phyloP scores from a whole-genome alignment of 1,140 invertebrate species.

The Saxidomus purpurata region DNA sequence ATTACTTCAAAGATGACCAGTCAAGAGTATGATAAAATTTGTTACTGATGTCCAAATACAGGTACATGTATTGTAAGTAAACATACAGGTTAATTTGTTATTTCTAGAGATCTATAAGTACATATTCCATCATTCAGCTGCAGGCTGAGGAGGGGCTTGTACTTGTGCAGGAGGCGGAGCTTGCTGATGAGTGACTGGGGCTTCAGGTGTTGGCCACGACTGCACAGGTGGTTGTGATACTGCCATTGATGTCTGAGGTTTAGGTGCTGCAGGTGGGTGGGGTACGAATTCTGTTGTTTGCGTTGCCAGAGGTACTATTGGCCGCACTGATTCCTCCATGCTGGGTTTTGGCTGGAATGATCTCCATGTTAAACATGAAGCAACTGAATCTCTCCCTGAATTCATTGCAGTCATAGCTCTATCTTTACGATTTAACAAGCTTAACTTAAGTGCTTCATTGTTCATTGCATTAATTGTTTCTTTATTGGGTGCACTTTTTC shows the following conservation, averaged over 20 bases:
- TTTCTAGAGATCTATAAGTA: not conserved
- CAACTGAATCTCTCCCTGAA: conserved; percentile 78
- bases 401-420: conserved; percentile 75
- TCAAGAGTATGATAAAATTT: no score
- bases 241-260: conserved; percentile 31
- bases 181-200: conserved; percentile 28
- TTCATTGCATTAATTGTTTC: conserved; percentile 78
- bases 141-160: conserved; percentile 9
- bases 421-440: conserved; percentile 73
- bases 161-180: not conserved
- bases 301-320: conserved; percentile 56
- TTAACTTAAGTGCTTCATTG: conserved; percentile 79
- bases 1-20: no score
- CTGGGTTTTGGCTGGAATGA: conserved; percentile 47
- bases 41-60: no score
- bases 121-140: not conserved
- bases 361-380: conserved; percentile 82
- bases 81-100: no score
- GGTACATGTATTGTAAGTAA: no score
- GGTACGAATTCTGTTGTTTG: conserved; percentile 61
- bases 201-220: conserved; percentile 40
- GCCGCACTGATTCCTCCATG: not conserved
- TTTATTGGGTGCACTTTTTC: conserved; percentile 76
- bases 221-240: not conserved
- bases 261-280: conserved; percentile 63